Percentiles rank a stretch among this genome's conserved stretches.
These are phyloP conservation scores for Nylanderia fulva DNA, from an alignment of 1,140 invertebrate species.

Conservation along the genomic window DNA sequence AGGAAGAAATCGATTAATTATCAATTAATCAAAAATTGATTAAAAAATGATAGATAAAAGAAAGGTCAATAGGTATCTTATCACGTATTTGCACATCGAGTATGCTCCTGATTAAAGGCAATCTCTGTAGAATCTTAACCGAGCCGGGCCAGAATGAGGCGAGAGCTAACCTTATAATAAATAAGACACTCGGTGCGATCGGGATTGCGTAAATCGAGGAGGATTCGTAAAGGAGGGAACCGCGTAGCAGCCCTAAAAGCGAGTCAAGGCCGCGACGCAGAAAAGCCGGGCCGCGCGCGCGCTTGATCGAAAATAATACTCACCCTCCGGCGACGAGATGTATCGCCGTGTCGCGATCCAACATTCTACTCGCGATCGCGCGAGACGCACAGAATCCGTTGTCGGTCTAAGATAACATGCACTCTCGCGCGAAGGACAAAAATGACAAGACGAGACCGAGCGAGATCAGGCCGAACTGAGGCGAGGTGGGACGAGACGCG, in stretches of 20 bases:
- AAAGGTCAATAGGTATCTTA: background rate
- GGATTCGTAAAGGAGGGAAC: background rate
- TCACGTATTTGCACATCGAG: background rate
- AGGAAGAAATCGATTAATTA: background rate
- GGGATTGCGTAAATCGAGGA: background rate
- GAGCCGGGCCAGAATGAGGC: background rate
- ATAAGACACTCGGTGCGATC: background rate
- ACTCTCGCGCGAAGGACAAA: conserved; percentile 39
- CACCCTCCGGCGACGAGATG: conserved; percentile 95
- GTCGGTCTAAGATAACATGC: conserved; percentile 58
- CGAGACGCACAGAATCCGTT: conserved; percentile 36
- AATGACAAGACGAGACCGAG: background rate
- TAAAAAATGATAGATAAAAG: background rate
- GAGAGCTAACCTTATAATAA: background rate
- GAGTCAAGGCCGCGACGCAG: conserved; percentile 38
- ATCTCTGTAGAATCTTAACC: background rate
- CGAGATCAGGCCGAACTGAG: background rate
- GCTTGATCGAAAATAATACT: conserved; percentile 81
- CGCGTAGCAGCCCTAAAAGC: background rate
- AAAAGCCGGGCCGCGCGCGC: conserved; percentile 15
- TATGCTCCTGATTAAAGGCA: background rate
- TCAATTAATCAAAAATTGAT: too few species aligned
- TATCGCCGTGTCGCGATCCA: conserved; percentile 93
- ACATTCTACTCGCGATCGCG: conserved; percentile 86
- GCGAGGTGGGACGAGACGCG: background rate